Evolutionary conservation across 2,113 vertebrate species (phyloP).

Genomic region (Coptodon rendalli): DNA sequence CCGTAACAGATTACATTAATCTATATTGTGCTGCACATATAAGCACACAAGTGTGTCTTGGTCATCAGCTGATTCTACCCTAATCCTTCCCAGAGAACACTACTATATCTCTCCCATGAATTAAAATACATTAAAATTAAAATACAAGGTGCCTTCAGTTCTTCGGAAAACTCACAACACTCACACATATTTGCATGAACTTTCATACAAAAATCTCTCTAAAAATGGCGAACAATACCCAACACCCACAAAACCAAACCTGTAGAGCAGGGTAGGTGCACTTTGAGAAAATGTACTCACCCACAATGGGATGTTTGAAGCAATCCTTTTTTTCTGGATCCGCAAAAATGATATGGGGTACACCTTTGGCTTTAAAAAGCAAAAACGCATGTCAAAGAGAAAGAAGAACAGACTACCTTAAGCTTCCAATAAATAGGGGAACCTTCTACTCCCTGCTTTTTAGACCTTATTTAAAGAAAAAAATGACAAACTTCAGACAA

Average conservation of each 20-base stretch:
- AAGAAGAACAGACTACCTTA: neutral
- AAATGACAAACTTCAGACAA: neutral
- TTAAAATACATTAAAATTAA: neutral
- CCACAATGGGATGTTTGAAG: neutral
- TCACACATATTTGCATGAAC: no score
- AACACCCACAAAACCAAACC: neutral
- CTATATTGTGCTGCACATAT: neutral
- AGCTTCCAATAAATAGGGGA: neutral
- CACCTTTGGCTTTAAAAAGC: neutral
- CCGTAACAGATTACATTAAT: neutral
- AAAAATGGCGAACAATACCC: no score
- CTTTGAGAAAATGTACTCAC: neutral
- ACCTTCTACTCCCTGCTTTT: neutral
- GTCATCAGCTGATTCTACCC: neutral
- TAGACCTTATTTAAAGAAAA: neutral
- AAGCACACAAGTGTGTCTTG: neutral
- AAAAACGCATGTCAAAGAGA: neutral
- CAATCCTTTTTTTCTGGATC: fast-evolving
- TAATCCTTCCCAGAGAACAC: neutral
- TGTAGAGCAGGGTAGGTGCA: neutral
- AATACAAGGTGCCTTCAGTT: no score
- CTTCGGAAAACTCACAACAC: no score
- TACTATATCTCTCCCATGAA: neutral
- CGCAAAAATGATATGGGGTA: neutral
- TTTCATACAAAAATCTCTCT: no score